Percentiles rank a stretch among this genome's conserved stretches.
Evolutionary conservation across 2,888 invertebrate species (phyloP).

Genomic region (Polyploca ridens): DNA sequence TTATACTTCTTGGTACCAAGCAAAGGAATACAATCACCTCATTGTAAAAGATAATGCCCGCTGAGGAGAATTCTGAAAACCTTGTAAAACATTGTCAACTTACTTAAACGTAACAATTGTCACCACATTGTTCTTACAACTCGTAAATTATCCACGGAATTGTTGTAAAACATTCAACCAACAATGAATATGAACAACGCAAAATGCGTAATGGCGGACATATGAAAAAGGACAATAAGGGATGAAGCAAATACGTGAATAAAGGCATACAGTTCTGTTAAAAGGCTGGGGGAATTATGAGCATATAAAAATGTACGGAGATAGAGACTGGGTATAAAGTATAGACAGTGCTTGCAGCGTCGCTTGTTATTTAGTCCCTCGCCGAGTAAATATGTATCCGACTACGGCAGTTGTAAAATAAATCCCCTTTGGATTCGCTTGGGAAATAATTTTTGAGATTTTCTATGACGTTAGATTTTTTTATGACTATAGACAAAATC

Average conservation of each 20-base stretch:
- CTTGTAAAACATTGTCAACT: constrained; percentile 1
- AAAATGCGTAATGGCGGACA: constrained; percentile 52
- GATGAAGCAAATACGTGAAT: constrained; percentile 58
- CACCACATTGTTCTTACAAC: constrained; percentile 6
- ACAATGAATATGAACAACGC: constrained; percentile 50
- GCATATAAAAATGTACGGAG: constrained; percentile 57
- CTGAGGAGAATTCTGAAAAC: not conserved
- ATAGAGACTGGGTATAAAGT: constrained; percentile 27
- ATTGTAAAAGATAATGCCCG: not conserved
- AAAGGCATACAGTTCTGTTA: constrained; percentile 56
- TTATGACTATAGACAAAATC: not conserved
- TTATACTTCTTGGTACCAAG: no score
- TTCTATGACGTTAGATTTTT: not conserved
- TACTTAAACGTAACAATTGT: not conserved
- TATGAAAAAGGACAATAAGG: constrained; percentile 68
- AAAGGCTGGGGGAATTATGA: constrained; percentile 60
- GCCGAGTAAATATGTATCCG: constrained; percentile 43
- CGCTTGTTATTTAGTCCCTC: constrained; percentile 54
- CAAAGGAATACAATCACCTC: no score
- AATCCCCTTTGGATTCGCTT: constrained; percentile 21
- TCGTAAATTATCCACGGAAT: constrained; percentile 4
- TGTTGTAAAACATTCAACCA: constrained; percentile 13
- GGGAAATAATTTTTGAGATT: constrained; percentile 1
- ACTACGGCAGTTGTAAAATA: constrained; percentile 33
- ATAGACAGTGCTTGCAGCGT: constrained; percentile 50